Evolutionary conservation across 1,140 invertebrate species (phyloP).

Genomic region (Trachymyrmex cornetzi): DNA sequence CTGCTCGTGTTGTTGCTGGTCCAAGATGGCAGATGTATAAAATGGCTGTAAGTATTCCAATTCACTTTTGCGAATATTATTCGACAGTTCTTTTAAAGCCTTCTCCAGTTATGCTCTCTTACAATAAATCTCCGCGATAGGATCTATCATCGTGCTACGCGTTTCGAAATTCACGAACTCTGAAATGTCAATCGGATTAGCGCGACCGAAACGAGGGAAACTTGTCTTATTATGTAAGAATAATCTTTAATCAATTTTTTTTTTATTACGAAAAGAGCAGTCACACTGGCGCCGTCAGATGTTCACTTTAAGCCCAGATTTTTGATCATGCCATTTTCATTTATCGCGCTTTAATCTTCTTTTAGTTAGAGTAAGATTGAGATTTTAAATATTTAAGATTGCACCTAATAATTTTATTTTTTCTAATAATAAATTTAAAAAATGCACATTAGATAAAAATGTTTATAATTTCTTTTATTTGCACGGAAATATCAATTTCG

Average conservation of each 20-base stretch:
- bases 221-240: constrained; percentile 11
- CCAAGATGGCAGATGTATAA: constrained; percentile 83
- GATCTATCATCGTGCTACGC: background rate
- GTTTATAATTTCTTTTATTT: background rate
- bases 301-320: background rate
- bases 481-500: no score
- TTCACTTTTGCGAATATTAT: constrained; percentile 1
- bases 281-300: background rate
- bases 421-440: background rate
- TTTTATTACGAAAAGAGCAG: background rate
- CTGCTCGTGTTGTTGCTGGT: constrained; percentile 78
- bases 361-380: background rate
- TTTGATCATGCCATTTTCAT: background rate
- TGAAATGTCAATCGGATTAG: constrained; percentile 30
- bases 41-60: constrained; percentile 85
- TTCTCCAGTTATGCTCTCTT: background rate
- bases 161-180: background rate
- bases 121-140: constrained; percentile 14
- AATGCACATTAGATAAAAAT: background rate
- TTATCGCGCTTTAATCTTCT: background rate
- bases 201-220: background rate
- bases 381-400: constrained; percentile 8
- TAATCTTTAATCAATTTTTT: constrained; percentile 4
- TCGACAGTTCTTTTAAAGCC: background rate
- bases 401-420: background rate